Evolutionary conservation across 2,113 vertebrate genomes (phyloP).

Genomic region (Setophaga kirtlandii): DNA sequence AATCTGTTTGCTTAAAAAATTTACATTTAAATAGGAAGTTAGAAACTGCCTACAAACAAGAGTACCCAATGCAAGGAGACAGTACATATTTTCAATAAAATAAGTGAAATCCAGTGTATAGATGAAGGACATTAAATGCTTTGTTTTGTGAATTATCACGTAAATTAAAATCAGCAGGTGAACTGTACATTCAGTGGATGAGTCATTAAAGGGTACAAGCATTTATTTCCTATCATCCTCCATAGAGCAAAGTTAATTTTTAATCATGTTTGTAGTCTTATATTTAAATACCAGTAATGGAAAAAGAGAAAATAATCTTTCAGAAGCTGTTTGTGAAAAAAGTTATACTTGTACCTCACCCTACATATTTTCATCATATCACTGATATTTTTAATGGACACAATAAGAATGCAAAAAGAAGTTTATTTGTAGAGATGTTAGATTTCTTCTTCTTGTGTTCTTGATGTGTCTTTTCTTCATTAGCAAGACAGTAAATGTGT

Average conservation of each 20-base stretch:
- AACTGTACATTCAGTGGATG: background rate
- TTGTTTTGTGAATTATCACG: background rate
- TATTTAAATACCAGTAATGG: background rate
- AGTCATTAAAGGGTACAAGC: background rate
- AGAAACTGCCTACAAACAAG: background rate
- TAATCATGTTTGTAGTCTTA: background rate
- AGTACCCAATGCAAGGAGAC: background rate
- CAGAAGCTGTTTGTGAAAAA: background rate
- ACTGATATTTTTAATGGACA: background rate
- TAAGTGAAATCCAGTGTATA: background rate
- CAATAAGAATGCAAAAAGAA: background rate
- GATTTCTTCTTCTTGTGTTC: background rate
- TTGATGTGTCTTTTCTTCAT: background rate
- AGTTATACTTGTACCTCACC: background rate
- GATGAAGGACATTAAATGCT: background rate
- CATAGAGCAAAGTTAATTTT: background rate
- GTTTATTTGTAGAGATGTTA: background rate
- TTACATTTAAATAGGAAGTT: background rate
- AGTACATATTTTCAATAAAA: background rate
- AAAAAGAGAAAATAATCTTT: background rate
- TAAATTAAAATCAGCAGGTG: conserved; percentile 12
- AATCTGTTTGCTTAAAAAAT: background rate
- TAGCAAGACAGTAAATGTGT: background rate
- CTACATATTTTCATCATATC: background rate
- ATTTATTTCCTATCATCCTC: background rate